Conservation (phyloP, 2,888 invertebrate genomes). For the Ormyrus rosae region DNA sequence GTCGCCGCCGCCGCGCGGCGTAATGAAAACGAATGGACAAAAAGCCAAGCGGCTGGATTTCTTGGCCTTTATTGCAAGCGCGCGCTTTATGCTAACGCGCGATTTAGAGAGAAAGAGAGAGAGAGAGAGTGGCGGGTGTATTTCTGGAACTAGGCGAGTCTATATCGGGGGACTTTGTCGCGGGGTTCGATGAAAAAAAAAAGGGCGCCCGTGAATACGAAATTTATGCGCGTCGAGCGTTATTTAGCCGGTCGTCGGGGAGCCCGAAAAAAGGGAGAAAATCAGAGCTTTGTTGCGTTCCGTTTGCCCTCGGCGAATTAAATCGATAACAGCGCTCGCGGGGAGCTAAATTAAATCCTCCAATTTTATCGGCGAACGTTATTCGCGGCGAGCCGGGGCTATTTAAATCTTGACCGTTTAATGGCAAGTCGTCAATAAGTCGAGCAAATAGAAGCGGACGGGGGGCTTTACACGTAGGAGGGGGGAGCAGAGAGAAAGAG, state of each 20-base stretch:
- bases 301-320: slow-evolving; percentile 9
- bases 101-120: too few relatives aligned
- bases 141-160: too few relatives aligned
- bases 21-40: slow-evolving; percentile 51
- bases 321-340: slow-evolving; percentile 26
- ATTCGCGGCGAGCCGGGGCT: slow-evolving; percentile 12
- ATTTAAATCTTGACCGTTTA: slow-evolving; percentile 50
- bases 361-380: slow-evolving; percentile 31
- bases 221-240: slow-evolving; percentile 9
- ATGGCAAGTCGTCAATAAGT: slow-evolving; percentile 41
- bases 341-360: slow-evolving; percentile 40
- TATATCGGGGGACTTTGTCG: too few relatives aligned
- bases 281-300: slow-evolving; percentile 11
- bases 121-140: too few relatives aligned
- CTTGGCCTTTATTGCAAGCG: too few relatives aligned
- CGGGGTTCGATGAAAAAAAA: slow-evolving; percentile 18
- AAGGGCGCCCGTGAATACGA: not conserved
- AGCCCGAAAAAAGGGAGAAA: slow-evolving; percentile 6
- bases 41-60: not conserved
- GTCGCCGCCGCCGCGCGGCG: not conserved
- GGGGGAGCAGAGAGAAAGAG: not conserved
- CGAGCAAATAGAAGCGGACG: slow-evolving; percentile 48
- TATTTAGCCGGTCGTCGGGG: slow-evolving; percentile 3
- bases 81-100: too few relatives aligned
- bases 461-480: slow-evolving; percentile 15